Conservation (phyloP, 1,140 invertebrate species). For the Polypedilum pembai region DNA sequence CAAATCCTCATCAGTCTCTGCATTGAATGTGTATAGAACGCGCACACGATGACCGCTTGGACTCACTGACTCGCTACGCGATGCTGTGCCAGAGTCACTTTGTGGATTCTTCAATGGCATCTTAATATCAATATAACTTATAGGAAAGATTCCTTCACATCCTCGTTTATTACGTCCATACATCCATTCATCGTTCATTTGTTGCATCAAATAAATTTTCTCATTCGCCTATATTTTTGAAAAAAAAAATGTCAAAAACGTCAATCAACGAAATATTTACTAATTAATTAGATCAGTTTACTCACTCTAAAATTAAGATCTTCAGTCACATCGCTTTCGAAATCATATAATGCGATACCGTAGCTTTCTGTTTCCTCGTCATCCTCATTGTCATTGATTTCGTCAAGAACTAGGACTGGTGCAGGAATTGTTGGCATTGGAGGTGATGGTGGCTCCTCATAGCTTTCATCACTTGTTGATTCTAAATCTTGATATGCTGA, state of each 20-base stretch:
- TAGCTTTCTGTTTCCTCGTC: conserved; percentile 49
- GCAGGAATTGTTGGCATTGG: conserved; percentile 70
- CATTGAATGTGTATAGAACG: conserved; percentile 55
- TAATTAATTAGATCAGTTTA: conserved; percentile 7
- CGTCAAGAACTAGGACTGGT: conserved; percentile 44
- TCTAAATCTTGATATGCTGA: not conserved
- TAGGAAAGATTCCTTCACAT: conserved; percentile 70
- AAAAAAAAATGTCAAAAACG: conserved; percentile 30
- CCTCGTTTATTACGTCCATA: conserved; percentile 56
- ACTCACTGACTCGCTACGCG: conserved; percentile 16
- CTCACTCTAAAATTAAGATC: conserved; percentile 67
- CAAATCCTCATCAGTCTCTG: conserved; percentile 53
- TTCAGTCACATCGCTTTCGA: conserved; percentile 56
- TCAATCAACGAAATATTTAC: conserved; percentile 29
- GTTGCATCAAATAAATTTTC: conserved; percentile 56
- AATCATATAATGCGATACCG: conserved; percentile 68
- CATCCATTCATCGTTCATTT: conserved; percentile 72
- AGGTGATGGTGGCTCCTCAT: conserved; percentile 48
- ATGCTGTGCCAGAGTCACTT: conserved; percentile 7
- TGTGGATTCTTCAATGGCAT: conserved; percentile 52
- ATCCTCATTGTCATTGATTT: conserved; percentile 31
- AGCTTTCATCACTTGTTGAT: not conserved
- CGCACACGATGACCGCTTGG: conserved; percentile 39
- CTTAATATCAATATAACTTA: conserved; percentile 67
- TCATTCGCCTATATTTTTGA: conserved; percentile 53